Evolutionary conservation across 2,888 invertebrate genomes (phyloP).

Genomic region (Xestoiulus laeticollis): DNA sequence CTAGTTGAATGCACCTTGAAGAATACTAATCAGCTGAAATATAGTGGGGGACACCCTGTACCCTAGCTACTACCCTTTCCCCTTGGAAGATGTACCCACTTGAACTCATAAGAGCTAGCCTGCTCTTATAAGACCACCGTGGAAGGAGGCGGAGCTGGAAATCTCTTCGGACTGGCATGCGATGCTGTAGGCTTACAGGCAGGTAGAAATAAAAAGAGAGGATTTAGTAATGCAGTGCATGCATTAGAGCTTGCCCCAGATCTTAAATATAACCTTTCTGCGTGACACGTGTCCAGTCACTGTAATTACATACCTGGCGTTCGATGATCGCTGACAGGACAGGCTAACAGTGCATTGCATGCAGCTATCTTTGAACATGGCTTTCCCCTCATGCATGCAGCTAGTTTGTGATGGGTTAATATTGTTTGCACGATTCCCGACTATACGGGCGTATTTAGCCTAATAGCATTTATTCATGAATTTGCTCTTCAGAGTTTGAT

Average conservation of each 20-base stretch:
- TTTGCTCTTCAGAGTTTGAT: slow-evolving; percentile 37
- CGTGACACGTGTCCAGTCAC: slow-evolving; percentile 37
- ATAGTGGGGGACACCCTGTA: not conserved
- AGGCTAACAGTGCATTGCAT: not conserved
- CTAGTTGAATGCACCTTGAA: no score
- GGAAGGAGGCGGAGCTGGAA: not conserved
- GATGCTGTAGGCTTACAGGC: not conserved
- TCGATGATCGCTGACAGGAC: slow-evolving; percentile 13
- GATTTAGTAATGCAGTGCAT: slow-evolving; percentile 13
- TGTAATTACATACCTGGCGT: not conserved
- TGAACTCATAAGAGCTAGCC: not conserved
- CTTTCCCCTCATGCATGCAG: not conserved
- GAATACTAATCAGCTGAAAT: no score
- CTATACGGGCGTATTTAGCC: slow-evolving; percentile 37
- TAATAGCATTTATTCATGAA: slow-evolving; percentile 37
- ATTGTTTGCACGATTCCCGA: slow-evolving; percentile 17
- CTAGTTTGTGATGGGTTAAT: slow-evolving; percentile 11
- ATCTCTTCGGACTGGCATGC: not conserved
- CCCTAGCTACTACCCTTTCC: not conserved
- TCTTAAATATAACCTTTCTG: slow-evolving; percentile 32
- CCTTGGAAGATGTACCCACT: not conserved
- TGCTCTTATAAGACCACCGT: slow-evolving; percentile 1
- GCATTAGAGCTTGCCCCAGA: not conserved
- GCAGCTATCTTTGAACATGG: not conserved
- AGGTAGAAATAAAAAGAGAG: not conserved